Evolutionary conservation across 2,888 invertebrate species (phyloP).

Genomic region (Adelphocoris suturalis): DNA sequence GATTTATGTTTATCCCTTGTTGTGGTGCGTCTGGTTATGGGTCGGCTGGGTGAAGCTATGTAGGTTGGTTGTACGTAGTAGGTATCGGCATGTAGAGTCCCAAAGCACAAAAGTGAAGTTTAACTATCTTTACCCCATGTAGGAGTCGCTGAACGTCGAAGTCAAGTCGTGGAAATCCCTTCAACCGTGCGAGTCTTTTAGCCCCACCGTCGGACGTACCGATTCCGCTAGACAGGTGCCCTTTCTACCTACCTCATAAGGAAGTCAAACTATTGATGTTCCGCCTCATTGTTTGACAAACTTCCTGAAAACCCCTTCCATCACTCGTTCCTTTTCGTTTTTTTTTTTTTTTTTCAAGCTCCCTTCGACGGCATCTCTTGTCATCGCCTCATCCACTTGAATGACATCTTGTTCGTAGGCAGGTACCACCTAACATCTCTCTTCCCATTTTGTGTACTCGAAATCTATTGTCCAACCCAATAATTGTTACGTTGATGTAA

Average conservation of each 20-base stretch:
- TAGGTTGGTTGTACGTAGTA: neutral
- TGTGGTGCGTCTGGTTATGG: neutral
- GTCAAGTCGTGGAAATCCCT: neutral
- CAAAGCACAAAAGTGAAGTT: neutral
- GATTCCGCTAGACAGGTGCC: neutral
- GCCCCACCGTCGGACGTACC: neutral
- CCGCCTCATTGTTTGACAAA: neutral
- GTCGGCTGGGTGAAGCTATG: neutral
- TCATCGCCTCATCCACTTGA: neutral
- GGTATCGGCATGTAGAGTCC: neutral
- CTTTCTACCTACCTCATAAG: neutral
- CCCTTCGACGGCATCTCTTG: neutral
- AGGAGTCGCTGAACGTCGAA: conserved; percentile 4
- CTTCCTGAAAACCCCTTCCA: conserved; percentile 35
- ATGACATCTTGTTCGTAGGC: neutral
- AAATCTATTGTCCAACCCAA: too few species aligned
- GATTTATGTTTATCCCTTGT: conserved; percentile 23
- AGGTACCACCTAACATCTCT: too few species aligned
- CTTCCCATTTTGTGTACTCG: too few species aligned
- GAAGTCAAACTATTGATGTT: conserved; percentile 5
- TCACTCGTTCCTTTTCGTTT: neutral
- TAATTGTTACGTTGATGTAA: too few species aligned
- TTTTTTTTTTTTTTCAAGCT: neutral
- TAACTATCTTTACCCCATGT: neutral
- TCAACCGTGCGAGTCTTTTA: neutral